Percentiles rank a stretch among this genome's conserved stretches.
phyloP scores from a whole-genome alignment of 2,797 vertebrate species.

The Etheostoma perlongum region DNA sequence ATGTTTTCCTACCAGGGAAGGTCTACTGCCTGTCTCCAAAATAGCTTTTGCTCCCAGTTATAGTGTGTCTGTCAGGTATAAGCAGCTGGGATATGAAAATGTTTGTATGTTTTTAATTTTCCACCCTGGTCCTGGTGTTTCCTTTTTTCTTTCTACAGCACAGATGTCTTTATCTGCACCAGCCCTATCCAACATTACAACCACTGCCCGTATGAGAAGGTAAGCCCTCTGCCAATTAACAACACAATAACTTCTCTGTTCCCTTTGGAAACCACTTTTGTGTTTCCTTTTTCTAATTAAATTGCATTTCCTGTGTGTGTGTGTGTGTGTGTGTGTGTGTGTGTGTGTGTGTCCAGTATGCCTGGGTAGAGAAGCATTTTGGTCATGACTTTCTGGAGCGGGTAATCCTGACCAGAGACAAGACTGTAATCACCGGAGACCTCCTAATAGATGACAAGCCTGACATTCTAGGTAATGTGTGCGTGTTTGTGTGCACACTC shows the following conservation, averaged over 20 bases:
- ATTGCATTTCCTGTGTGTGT: conserved; percentile 15
- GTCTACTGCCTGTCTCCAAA: not conserved
- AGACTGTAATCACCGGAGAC: conserved; percentile 93
- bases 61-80: not conserved
- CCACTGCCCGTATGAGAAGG: conserved; percentile 95
- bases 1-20: not conserved
- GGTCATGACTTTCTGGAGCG: conserved; percentile 92
- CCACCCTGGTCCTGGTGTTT: conserved; percentile 34
- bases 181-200: conserved; percentile 93
- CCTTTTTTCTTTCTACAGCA: conserved; percentile 82
- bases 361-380: conserved; percentile 96
- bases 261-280: not conserved
- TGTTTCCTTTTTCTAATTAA: conserved; percentile 16
- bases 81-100: not conserved
- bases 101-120: conserved; percentile 16
- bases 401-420: conserved; percentile 94
- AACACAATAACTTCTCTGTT: not conserved
- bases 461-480: conserved; percentile 89
- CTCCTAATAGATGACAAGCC: conserved; percentile 95
- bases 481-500: too few species aligned
- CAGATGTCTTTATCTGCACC: conserved; percentile 97
- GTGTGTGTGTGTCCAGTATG: conserved; percentile 84
- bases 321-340: conserved; percentile 24
- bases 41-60: not conserved
- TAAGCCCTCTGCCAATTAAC: conserved; percentile 70